phyloP scores from a whole-genome alignment of 2,888 invertebrate species.

The Quadroppia sp. region DNA sequence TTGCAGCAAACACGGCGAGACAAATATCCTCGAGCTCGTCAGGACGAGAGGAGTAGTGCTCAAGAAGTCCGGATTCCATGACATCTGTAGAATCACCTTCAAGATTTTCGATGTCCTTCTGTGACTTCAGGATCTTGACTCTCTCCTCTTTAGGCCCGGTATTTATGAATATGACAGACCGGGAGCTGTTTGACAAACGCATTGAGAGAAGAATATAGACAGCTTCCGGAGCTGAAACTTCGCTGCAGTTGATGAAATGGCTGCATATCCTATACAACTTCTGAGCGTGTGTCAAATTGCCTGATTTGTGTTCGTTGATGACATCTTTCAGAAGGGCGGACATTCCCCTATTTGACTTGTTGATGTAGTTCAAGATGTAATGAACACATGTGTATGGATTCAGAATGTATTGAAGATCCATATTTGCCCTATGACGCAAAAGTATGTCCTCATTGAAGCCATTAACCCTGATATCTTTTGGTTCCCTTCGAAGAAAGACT shows the following conservation, averaged over 20 bases:
- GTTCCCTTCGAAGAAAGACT: constrained; percentile 10
- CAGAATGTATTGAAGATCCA: constrained; percentile 43
- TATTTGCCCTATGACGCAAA: constrained; percentile 18
- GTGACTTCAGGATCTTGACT: constrained; percentile 49
- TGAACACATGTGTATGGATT: constrained; percentile 41
- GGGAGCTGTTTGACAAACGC: constrained; percentile 46
- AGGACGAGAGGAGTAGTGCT: constrained; percentile 50
- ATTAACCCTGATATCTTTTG: constrained; percentile 7
- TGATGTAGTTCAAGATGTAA: constrained; percentile 40
- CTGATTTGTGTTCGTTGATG: constrained; percentile 46
- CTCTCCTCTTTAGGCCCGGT: constrained; percentile 48
- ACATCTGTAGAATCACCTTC: constrained; percentile 36
- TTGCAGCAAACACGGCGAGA: constrained; percentile 50
- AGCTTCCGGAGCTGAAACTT: constrained; percentile 50
- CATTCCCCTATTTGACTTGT: constrained; percentile 42
- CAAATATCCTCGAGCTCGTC: constrained; percentile 48
- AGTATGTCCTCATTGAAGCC: constrained; percentile 30
- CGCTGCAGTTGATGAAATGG: constrained; percentile 48
- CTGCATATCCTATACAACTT: constrained; percentile 47
- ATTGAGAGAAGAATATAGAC: constrained; percentile 47
- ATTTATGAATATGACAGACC: constrained; percentile 47
- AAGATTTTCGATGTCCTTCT: constrained; percentile 42
- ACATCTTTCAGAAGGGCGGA: constrained; percentile 36
- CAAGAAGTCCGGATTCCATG: constrained; percentile 45
- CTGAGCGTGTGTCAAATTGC: constrained; percentile 47